Percentiles rank a stretch among this genome's conserved stretches.
Conservation (phyloP, 2,113 vertebrate genomes). For the Ochotona princeps region DNA sequence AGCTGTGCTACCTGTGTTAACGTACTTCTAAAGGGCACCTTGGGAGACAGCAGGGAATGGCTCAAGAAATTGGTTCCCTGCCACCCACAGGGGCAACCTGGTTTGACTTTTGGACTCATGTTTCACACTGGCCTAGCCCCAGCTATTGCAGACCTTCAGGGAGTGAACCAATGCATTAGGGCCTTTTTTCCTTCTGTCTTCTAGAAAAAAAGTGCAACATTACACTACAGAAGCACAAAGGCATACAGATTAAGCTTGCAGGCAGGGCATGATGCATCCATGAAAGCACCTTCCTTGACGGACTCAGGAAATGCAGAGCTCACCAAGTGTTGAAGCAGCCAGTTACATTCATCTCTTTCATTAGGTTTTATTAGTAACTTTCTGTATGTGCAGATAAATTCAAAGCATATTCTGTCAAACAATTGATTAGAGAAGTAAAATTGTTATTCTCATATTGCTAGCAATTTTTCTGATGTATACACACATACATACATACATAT, state of each 20-base stretch:
- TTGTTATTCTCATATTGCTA: neutral
- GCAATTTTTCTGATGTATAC: neutral
- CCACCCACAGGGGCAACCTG: too few relatives aligned
- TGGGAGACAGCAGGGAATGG: too few relatives aligned
- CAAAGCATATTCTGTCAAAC: conserved; percentile 32
- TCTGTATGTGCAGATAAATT: neutral
- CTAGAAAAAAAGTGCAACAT: too few relatives aligned
- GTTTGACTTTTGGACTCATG: too few relatives aligned
- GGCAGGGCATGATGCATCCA: neutral
- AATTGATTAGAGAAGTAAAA: neutral
- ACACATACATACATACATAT: neutral
- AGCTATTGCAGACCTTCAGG: too few relatives aligned
- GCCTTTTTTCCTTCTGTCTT: too few relatives aligned
- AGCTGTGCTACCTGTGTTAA: too few relatives aligned
- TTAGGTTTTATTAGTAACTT: neutral
- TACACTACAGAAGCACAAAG: neutral
- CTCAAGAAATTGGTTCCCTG: too few relatives aligned
- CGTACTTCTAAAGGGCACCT: too few relatives aligned
- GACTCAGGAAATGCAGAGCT: neutral
- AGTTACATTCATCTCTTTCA: neutral
- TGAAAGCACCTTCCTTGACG: neutral
- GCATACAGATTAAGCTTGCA: neutral
- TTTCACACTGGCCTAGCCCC: too few relatives aligned
- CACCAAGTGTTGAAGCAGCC: neutral
- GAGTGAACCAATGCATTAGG: too few relatives aligned